Percentiles rank a stretch among this genome's conserved stretches.
Conservation (phyloP, 2,113 vertebrate genomes). For the Elaphurus davidianus region DNA sequence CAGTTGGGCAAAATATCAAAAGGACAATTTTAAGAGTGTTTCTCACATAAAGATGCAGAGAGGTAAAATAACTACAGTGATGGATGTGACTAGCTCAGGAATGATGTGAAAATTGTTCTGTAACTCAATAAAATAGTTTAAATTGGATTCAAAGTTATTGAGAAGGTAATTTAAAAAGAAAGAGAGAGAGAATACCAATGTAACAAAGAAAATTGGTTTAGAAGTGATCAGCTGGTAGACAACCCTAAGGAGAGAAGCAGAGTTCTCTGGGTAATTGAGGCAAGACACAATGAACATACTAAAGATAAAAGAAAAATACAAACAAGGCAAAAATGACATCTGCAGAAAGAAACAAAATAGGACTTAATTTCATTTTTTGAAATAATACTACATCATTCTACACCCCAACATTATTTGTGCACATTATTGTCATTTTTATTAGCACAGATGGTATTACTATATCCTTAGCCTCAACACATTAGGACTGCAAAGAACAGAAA, state of each 20-base stretch:
- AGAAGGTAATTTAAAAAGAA: constrained; percentile 16
- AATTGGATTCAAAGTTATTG: constrained; percentile 17
- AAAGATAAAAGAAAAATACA: not conserved
- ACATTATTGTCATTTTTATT: constrained; percentile 9
- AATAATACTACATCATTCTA: not conserved
- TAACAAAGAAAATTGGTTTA: constrained; percentile 16
- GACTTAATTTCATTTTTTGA: not conserved
- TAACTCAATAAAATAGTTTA: constrained; percentile 28
- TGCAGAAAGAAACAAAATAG: not conserved
- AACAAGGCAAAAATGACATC: not conserved
- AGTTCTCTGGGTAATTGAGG: not conserved
- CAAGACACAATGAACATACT: not conserved
- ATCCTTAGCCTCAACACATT: not conserved
- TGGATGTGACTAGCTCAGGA: not conserved
- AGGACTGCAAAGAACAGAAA: not conserved
- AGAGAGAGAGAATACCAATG: not conserved
- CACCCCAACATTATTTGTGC: not conserved
- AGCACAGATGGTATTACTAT: not conserved
- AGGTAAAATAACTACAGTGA: constrained; percentile 15
- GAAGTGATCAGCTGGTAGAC: not conserved
- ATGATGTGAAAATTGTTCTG: not conserved
- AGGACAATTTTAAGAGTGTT: not conserved
- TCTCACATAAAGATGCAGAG: not conserved
- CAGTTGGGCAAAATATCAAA: not conserved
- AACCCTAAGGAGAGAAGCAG: not conserved